These are phyloP conservation scores for Campoletis sonorensis DNA, from an alignment of 1,140 invertebrate species.

Conservation along the genomic window DNA sequence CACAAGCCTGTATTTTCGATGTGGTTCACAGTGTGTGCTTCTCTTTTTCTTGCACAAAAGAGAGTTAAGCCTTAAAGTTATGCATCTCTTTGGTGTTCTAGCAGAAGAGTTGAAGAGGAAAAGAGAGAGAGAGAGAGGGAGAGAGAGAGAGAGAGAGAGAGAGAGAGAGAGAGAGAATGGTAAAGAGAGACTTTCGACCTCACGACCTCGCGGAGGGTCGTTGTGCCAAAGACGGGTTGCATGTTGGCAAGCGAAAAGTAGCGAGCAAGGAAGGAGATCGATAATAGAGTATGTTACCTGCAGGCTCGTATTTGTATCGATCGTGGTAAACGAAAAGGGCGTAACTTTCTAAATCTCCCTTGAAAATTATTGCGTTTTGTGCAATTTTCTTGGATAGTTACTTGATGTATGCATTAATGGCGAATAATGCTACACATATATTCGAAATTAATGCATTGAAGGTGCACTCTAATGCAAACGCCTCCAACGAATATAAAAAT, in stretches of 20 bases:
- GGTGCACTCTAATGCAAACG: conserved; percentile 21
- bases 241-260: conserved; percentile 42
- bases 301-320: not conserved
- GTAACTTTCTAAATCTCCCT: not conserved
- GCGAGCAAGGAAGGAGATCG: conserved; percentile 22
- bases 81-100: conserved; percentile 26
- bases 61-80: conserved; percentile 20
- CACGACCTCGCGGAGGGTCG: conserved; percentile 46
- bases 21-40: not conserved
- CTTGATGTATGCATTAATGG: not conserved
- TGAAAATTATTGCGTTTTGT: not conserved
- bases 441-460: not conserved
- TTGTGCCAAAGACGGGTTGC: conserved; percentile 55
- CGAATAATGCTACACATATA: conserved; percentile 1
- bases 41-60: conserved; percentile 17
- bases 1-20: conserved; percentile 11
- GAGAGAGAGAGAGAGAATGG: not conserved
- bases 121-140: not conserved
- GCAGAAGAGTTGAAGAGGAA: conserved; percentile 22
- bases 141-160: not conserved
- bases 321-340: not conserved
- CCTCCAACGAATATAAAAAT: not conserved
- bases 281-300: conserved; percentile 28
- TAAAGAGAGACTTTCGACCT: conserved; percentile 37
- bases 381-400: not conserved